Evolutionary conservation across 2,797 vertebrate genomes (phyloP).

Genomic region (Microcaecilia unicolor): DNA sequence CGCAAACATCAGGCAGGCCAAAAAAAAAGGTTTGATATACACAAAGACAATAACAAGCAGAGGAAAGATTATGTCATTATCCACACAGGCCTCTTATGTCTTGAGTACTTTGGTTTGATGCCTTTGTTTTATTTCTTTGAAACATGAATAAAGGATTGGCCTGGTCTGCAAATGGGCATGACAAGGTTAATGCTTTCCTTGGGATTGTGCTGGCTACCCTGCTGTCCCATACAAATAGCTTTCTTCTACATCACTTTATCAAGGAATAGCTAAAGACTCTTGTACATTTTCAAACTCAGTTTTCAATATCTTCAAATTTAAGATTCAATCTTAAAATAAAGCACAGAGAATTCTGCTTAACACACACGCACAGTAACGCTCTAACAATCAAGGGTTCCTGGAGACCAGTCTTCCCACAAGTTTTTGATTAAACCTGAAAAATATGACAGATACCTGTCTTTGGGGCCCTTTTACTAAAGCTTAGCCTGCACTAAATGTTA

Average conservation of each 20-base stretch:
- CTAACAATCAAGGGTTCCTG: no score
- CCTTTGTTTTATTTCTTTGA: no score
- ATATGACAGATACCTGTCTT: no score
- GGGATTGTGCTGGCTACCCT: slow-evolving; percentile 48
- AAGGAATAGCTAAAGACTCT: neutral
- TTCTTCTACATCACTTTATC: slow-evolving; percentile 36
- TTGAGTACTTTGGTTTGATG: slow-evolving; percentile 12
- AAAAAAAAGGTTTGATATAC: neutral
- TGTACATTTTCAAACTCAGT: no score
- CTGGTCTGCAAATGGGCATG: slow-evolving; percentile 33
- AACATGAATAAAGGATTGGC: slow-evolving; percentile 33
- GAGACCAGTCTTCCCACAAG: no score
- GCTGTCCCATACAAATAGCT: slow-evolving; percentile 42
- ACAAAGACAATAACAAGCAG: slow-evolving; percentile 5
- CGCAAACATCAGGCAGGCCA: neutral
- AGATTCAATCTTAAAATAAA: no score
- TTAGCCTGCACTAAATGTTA: no score
- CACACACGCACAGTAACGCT: no score
- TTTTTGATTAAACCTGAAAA: no score
- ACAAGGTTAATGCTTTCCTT: slow-evolving; percentile 44
- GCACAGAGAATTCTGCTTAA: no score
- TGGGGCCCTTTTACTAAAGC: no score
- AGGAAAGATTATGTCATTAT: slow-evolving; percentile 4
- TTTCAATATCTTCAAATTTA: no score
- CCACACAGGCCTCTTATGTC: slow-evolving; percentile 27